Evolutionary conservation across 2,888 invertebrate genomes (phyloP), one percentile per base, ranked within the genome.

Genomic region (Drosophila formosana): DNA sequence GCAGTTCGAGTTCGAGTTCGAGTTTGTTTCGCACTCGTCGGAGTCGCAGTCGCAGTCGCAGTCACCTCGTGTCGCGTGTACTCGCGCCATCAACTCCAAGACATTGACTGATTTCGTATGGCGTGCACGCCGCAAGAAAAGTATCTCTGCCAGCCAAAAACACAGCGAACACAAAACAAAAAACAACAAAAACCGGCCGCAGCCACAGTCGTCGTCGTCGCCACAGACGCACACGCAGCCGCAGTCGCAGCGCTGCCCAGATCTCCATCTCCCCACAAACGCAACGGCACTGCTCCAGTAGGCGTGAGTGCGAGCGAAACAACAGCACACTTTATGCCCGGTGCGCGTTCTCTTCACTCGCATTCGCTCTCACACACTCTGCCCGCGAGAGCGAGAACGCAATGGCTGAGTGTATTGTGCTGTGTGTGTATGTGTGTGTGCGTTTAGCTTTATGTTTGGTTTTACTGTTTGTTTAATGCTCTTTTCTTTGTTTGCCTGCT

Each of bases 1-100:
- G 51, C 37, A 62, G 25, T 57, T 46, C 45, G 57, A 57, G 37
- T 37, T 32, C 43, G 55, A 55, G 26, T 41, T 58, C 41, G 51
- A 56, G 66, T 71, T 72, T 41, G 39, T 51, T 71, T 71, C 78
- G 62, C 74, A 78, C 69, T 65, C 62, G 63, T 51, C 66, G 56
- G 25, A 25, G 62, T 68, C 68, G 45, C 55, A 60, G 71, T 72
- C 57, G 11, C 56, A 69, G 75, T 72, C 82, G 68, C 85, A 82
- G 80, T 82, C 82, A 75, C 73, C 76, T 78, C 83, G 82, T 86
- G 87, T 81, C 78, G 80, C 82, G 87, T 90, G 88, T 90, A 89
- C 80, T 83, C 90, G 89, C 90, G 90, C 82, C 90, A 90, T 82
- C 91, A 90, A 90, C 90, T 89, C 83, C 88, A 88, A 89, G 86